Evolutionary conservation across 2,888 invertebrate species (phyloP).

Genomic region (Hirtodrosophila trivittata): DNA sequence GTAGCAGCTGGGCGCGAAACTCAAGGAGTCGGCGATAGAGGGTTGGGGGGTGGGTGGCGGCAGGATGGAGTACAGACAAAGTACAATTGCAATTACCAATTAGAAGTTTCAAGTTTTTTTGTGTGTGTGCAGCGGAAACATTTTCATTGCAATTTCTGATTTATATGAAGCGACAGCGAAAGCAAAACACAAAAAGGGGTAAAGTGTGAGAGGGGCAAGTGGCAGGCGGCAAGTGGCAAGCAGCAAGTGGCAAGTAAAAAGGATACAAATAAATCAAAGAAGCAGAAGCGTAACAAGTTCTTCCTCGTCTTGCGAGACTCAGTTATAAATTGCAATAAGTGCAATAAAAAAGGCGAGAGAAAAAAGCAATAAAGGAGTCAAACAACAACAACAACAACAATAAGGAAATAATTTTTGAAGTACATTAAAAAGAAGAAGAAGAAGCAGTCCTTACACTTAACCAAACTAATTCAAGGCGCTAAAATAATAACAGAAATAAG

Average conservation of each 20-base stretch:
- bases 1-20: too few species aligned
- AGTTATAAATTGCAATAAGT: constrained; percentile 18
- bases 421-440: background rate
- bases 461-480: too few species aligned
- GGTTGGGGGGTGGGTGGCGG: background rate
- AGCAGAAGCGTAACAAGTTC: constrained; percentile 42
- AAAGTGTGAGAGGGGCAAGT: background rate
- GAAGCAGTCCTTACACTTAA: too few species aligned
- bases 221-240: too few species aligned
- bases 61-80: constrained; percentile 4
- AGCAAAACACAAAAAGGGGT: constrained; percentile 1
- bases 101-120: constrained; percentile 61
- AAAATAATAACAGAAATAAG: background rate
- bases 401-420: background rate
- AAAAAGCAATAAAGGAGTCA: constrained; percentile 10
- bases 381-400: background rate
- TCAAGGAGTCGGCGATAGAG: too few species aligned
- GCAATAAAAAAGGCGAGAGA: constrained; percentile 19
- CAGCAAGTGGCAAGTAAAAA: background rate
- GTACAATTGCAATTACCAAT: constrained; percentile 72
- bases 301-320: constrained; percentile 9
- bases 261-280: constrained; percentile 54
- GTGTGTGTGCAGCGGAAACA: constrained; percentile 46
- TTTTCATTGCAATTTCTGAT: constrained; percentile 70
- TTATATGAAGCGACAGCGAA: constrained; percentile 48